Conservation (phyloP, 2,888 invertebrate species). For the Parasteatoda lunata region DNA sequence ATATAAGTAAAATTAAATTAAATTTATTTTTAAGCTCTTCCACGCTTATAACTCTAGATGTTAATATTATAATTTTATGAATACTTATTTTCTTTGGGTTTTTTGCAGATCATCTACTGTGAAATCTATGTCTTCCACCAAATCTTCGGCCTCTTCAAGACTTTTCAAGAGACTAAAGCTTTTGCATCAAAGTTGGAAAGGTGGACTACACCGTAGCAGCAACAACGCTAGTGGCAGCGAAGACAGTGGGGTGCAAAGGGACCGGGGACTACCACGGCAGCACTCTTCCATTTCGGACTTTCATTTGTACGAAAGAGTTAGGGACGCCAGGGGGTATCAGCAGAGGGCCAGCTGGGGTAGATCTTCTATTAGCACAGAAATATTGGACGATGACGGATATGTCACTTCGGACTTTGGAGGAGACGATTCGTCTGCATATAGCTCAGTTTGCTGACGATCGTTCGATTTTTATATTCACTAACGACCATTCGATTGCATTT, state of each 20-base stretch:
- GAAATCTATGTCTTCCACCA: slow-evolving; percentile 61
- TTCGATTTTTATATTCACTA: not conserved
- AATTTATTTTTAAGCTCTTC: too few species aligned
- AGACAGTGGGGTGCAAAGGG: slow-evolving; percentile 31
- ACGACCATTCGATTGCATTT: not conserved
- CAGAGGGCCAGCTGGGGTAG: slow-evolving; percentile 52
- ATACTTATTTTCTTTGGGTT: too few species aligned
- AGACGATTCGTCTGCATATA: slow-evolving; percentile 61
- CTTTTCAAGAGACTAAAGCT: slow-evolving; percentile 57
- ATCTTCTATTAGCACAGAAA: slow-evolving; percentile 64
- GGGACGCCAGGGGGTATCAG: slow-evolving; percentile 16
- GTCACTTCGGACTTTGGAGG: slow-evolving; percentile 63
- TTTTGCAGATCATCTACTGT: slow-evolving; percentile 53
- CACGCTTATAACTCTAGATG: not conserved
- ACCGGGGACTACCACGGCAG: not conserved
- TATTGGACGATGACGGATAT: slow-evolving; percentile 64
- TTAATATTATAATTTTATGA: too few species aligned
- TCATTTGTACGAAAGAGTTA: slow-evolving; percentile 63
- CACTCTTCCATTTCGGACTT: slow-evolving; percentile 40
- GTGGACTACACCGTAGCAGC: slow-evolving; percentile 18
- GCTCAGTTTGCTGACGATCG: slow-evolving; percentile 60
- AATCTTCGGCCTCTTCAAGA: slow-evolving; percentile 62
- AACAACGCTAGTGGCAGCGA: slow-evolving; percentile 38
- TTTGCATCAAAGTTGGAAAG: slow-evolving; percentile 62
- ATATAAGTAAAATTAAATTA: too few species aligned